A percentile compares a stretch with the other conserved stretches of the same genome.
Conservation (phyloP, 92 coral and sea anemone species). For the Actinernus sp. region DNA sequence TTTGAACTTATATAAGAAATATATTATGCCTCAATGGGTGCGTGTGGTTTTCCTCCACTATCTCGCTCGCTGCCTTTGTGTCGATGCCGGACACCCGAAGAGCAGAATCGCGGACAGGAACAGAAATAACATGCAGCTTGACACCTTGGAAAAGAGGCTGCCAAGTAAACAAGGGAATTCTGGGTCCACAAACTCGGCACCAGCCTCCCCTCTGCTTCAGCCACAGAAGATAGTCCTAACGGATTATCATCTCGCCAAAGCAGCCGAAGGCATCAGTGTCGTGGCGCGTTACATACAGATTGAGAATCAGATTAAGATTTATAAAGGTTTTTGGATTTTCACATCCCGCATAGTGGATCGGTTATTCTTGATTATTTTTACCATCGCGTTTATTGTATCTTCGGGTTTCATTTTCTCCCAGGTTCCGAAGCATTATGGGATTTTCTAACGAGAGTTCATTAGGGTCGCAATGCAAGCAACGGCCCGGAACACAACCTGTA, state of each 20-base stretch:
- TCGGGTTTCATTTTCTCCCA: conserved; percentile 70
- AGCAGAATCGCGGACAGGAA: conserved; percentile 4
- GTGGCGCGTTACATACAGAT: conserved; percentile 38
- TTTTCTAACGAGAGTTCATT: conserved; percentile 5
- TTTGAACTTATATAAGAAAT: conserved; percentile 70
- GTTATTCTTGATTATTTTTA: conserved; percentile 64
- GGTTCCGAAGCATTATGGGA: conserved; percentile 78
- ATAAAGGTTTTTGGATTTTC: conserved; percentile 85
- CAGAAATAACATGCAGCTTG: conserved; percentile 28
- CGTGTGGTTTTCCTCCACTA: conserved; percentile 81
- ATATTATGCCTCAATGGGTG: conserved; percentile 75
- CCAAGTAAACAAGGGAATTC: conserved; percentile 35
- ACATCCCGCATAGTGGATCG: conserved; percentile 87
- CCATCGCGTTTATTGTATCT: conserved; percentile 62
- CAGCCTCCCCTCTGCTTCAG: conserved; percentile 12
- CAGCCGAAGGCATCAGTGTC: conserved; percentile 61
- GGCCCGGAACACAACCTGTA: too few species aligned
- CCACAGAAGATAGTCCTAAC: conserved; percentile 2
- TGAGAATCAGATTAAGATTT: conserved; percentile 30
- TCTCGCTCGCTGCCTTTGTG: conserved; percentile 78
- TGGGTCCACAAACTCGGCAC: background rate
- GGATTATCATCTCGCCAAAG: conserved; percentile 12
- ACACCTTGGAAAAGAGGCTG: conserved; percentile 51
- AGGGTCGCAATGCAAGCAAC: background rate
- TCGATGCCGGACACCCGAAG: conserved; percentile 69